These are phyloP conservation scores for Ecdyonurus torrentis DNA, from an alignment of 2,888 invertebrate species.

Conservation along the genomic window DNA sequence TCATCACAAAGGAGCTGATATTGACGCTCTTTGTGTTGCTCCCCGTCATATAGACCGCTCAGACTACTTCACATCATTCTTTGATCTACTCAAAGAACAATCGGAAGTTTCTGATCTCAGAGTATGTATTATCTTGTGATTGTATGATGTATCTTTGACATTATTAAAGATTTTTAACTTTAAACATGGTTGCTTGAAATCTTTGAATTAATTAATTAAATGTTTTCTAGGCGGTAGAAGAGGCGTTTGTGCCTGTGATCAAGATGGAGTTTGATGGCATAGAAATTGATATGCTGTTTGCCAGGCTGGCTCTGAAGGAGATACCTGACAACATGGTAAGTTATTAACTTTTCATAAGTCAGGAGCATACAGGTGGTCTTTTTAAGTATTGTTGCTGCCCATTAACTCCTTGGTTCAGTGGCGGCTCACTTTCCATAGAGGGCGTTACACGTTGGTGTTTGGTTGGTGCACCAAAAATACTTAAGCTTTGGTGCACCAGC, in stretches of 20 bases:
- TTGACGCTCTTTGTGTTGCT: constrained; percentile 95
- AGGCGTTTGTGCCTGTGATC: constrained; percentile 97
- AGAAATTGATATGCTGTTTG: constrained; percentile 97
- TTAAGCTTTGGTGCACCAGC: too few relatives aligned
- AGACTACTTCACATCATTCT: constrained; percentile 94
- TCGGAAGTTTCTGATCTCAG: constrained; percentile 69
- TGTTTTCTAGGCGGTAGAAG: constrained; percentile 66
- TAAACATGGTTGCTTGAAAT: too few relatives aligned
- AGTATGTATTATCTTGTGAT: constrained; percentile 28
- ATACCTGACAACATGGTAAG: constrained; percentile 61
- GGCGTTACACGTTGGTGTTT: too few relatives aligned
- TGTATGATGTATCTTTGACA: not conserved
- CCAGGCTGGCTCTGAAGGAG: constrained; percentile 83
- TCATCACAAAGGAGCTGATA: constrained; percentile 76
- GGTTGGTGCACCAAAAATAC: too few relatives aligned
- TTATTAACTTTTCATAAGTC: too few relatives aligned
- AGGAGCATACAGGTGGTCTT: too few relatives aligned
- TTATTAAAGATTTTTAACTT: not conserved
- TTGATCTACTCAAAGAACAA: constrained; percentile 73
- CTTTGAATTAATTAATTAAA: too few relatives aligned
- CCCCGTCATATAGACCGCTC: constrained; percentile 85
- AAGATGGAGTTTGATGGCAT: constrained; percentile 98
- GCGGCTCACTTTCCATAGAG: too few relatives aligned
- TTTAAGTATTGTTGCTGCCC: too few relatives aligned
- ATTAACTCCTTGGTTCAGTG: too few relatives aligned